These are phyloP conservation scores for Corydoras maculifer DNA, from an alignment of 2,113 vertebrate species.

Conservation along the genomic window DNA sequence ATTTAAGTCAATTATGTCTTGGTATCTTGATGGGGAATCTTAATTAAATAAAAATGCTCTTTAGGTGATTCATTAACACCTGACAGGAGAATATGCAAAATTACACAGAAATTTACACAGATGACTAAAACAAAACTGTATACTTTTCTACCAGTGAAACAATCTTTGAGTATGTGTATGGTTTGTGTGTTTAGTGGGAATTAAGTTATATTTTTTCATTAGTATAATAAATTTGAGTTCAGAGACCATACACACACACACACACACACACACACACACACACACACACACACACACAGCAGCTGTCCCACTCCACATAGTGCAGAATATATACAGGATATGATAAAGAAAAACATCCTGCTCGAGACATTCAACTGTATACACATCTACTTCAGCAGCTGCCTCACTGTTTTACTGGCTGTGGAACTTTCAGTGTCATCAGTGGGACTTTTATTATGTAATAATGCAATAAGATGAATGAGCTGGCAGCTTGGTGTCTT, in stretches of 20 bases:
- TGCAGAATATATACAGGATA: slow-evolving; percentile 7
- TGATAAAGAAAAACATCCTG: slow-evolving; percentile 4
- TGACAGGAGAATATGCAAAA: too few species aligned
- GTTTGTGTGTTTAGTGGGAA: not conserved
- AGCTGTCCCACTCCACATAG: not conserved
- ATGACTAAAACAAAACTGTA: not conserved
- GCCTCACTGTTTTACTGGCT: not conserved
- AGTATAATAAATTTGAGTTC: slow-evolving; percentile 6
- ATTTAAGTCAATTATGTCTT: too few species aligned
- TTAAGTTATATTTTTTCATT: slow-evolving; percentile 3
- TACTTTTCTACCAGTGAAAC: not conserved
- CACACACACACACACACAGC: slow-evolving; percentile 11
- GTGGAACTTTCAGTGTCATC: not conserved
- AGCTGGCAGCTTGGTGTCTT: too few species aligned
- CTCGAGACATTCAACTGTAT: not conserved
- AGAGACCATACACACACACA: not conserved
- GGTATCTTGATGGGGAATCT: too few species aligned
- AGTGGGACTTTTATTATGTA: too few species aligned
- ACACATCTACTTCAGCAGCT: not conserved
- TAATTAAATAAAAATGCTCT: too few species aligned
- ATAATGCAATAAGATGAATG: too few species aligned
- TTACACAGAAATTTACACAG: not conserved
- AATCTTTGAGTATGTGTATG: not conserved
- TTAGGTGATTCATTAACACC: too few species aligned
- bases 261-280: not conserved